Evolutionary conservation across 2,113 vertebrate species (phyloP).

Genomic region (Pangasianodon hypophthalmus): DNA sequence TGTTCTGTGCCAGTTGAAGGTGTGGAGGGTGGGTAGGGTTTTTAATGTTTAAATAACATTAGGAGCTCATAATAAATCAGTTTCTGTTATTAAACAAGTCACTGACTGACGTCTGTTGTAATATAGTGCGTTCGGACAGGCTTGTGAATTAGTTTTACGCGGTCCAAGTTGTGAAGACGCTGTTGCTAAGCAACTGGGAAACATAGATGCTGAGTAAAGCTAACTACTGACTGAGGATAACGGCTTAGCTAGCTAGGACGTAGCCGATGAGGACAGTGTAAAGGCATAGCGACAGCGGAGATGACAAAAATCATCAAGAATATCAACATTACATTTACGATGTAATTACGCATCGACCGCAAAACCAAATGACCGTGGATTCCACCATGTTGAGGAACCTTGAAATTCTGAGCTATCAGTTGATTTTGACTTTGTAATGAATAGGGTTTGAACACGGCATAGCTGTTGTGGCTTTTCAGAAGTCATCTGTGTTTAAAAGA

Average conservation of each 20-base stretch:
- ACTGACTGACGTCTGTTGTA: not conserved
- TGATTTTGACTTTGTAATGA: not conserved
- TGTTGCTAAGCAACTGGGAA: not conserved
- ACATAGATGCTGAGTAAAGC: not conserved
- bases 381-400: not conserved
- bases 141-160: not conserved
- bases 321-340: not conserved
- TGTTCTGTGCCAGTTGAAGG: not conserved
- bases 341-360: too few relatives aligned
- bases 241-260: not conserved
- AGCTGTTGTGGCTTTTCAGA: not conserved
- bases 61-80: constrained; percentile 6
- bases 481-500: not conserved
- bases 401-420: not conserved
- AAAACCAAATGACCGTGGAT: too few relatives aligned
- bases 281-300: not conserved
- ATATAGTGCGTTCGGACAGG: not conserved
- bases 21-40: not conserved
- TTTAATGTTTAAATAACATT: not conserved
- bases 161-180: not conserved
- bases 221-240: not conserved
- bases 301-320: not conserved
- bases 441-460: not conserved
- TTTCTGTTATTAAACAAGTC: not conserved
- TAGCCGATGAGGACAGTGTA: not conserved